These are phyloP conservation scores for Idris sp. DNA, from an alignment of 1,140 invertebrate genomes.

Conservation along the genomic window DNA sequence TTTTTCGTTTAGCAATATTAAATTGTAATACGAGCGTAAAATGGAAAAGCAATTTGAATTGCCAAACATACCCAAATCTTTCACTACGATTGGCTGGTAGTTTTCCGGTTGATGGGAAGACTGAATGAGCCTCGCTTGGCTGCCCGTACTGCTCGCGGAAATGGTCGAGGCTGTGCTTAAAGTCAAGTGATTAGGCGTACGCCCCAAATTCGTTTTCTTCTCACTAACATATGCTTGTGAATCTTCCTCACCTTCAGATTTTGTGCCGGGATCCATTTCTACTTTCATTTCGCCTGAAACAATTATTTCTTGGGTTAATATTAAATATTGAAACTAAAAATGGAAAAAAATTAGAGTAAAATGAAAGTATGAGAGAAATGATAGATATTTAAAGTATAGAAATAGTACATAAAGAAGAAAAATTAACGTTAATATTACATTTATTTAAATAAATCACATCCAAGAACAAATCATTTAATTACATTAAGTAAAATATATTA, in stretches of 20 bases:
- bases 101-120: constrained; percentile 94
- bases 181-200: constrained; percentile 94
- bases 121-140: constrained; percentile 94
- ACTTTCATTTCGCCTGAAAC: constrained; percentile 75
- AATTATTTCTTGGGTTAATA: constrained; percentile 7
- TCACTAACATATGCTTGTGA: constrained; percentile 83
- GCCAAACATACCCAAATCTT: constrained; percentile 88
- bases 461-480: no score
- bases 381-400: no score
- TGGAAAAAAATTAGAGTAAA: no score
- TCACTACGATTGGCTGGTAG: constrained; percentile 89
- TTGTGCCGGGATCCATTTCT: constrained; percentile 85
- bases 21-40: no score
- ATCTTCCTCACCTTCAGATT: constrained; percentile 93
- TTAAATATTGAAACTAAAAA: not conserved
- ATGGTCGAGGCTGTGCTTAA: constrained; percentile 95
- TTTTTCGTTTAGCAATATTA: no score
- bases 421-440: no score
- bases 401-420: no score
- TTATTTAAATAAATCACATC: no score
- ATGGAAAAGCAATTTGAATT: no score
- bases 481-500: no score
- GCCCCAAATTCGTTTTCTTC: constrained; percentile 85
- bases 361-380: no score
- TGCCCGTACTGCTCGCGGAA: constrained; percentile 94